These are phyloP conservation scores for Lucinisca nassula DNA, from an alignment of 2,888 invertebrate genomes.

Conservation along the genomic window DNA sequence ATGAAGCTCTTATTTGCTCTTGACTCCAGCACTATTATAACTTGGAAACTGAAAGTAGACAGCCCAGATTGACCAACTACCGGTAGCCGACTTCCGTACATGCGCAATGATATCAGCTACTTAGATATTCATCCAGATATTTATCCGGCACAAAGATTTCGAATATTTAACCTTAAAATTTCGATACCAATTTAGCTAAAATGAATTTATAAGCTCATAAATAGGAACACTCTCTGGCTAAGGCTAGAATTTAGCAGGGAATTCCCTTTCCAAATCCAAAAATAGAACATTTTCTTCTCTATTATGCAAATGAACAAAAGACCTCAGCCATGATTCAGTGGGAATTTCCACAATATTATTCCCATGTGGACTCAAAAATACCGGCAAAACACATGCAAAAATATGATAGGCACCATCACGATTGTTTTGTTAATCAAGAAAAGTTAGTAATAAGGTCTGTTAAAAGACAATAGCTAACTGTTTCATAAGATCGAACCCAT, in stretches of 20 bases:
- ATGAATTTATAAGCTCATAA: neutral
- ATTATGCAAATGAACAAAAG: slow-evolving; percentile 82
- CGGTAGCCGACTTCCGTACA: slow-evolving; percentile 69
- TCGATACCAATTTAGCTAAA: neutral
- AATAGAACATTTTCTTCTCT: slow-evolving; percentile 66
- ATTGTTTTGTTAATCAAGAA: neutral
- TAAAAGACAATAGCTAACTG: slow-evolving; percentile 30
- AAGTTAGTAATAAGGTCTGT: neutral
- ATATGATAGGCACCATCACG: neutral
- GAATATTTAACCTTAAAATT: neutral
- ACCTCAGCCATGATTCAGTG: slow-evolving; percentile 15
- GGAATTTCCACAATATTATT: slow-evolving; percentile 55
- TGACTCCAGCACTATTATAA: too few species aligned
- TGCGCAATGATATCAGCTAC: slow-evolving; percentile 70
- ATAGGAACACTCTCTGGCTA: neutral
- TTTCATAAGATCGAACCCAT: slow-evolving; percentile 25
- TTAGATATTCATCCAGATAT: slow-evolving; percentile 79
- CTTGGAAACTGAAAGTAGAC: too few species aligned
- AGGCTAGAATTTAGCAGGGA: slow-evolving; percentile 31
- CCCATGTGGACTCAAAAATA: slow-evolving; percentile 23
- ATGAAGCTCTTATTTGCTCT: too few species aligned
- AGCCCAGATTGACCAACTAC: too few species aligned
- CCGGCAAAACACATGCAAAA: neutral
- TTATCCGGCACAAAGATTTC: slow-evolving; percentile 52
- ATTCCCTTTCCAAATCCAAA: slow-evolving; percentile 31